Conservation (phyloP, 2,797 vertebrate species). For the Clarias fuscus region DNA sequence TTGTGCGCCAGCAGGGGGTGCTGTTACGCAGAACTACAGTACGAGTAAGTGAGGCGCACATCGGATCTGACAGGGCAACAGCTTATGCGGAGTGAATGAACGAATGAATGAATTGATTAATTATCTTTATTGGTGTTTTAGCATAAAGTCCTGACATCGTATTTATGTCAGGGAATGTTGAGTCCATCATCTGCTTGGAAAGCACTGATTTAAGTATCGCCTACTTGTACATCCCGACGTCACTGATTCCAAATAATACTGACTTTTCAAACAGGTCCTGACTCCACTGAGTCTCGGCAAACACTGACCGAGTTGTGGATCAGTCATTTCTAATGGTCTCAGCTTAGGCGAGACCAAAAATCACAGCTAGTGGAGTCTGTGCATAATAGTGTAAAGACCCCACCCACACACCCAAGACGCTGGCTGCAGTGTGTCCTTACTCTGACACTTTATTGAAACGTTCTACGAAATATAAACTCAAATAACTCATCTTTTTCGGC, state of each 20-base stretch:
- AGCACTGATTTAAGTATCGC: not conserved
- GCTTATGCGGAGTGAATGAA: not conserved
- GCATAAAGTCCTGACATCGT: not conserved
- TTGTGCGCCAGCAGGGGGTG: constrained; percentile 70
- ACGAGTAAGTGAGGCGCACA: not conserved
- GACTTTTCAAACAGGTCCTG: not conserved
- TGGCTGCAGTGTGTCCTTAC: not conserved
- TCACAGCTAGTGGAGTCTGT: not conserved
- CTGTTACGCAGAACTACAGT: constrained; percentile 64
- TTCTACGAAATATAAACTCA: too few relatives aligned
- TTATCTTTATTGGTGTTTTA: not conserved
- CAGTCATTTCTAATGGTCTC: not conserved
- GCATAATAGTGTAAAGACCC: not conserved
- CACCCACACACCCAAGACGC: not conserved
- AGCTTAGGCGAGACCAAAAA: not conserved
- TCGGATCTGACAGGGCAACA: not conserved
- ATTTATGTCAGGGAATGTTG: not conserved
- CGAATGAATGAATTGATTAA: not conserved
- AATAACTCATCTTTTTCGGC: not conserved
- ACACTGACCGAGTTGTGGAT: not conserved
- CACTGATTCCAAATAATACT: not conserved
- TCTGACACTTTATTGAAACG: not conserved
- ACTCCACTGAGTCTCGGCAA: not conserved
- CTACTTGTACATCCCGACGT: not conserved
- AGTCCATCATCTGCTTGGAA: not conserved